Evolutionary conservation across 37 sponge, comb jelly and placozoan species (phyloP).

Genomic region (Lycopodina hypogea): DNA sequence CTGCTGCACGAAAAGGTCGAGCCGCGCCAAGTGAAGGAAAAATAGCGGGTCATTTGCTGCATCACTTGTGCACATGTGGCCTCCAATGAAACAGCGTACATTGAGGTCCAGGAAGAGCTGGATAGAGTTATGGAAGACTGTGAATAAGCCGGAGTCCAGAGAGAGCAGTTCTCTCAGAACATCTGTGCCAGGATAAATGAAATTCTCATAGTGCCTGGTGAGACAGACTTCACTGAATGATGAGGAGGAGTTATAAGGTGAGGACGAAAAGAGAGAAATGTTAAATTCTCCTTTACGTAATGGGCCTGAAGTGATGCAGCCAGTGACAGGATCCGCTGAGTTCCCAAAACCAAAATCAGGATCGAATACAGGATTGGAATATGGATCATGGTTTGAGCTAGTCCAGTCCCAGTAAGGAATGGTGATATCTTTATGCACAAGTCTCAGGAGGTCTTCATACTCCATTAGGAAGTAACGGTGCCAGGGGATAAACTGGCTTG

Average conservation of each 20-base stretch:
- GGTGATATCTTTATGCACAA: conserved; percentile 41
- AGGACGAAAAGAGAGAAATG: neutral
- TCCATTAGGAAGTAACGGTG: conserved; percentile 65
- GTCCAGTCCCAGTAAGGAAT: conserved; percentile 84
- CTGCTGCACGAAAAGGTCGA: conserved; percentile 39
- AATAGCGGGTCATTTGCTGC: conserved; percentile 65
- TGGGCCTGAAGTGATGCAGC: conserved; percentile 61
- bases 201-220: conserved; percentile 19
- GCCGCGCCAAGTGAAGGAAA: conserved; percentile 35
- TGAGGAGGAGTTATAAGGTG: neutral
- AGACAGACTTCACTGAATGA: conserved; percentile 38
- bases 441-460: conserved; percentile 70
- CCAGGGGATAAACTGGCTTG: conserved; percentile 61
- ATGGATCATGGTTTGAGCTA: conserved; percentile 20
- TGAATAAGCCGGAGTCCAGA: conserved; percentile 16
- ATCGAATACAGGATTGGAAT: conserved; percentile 45
- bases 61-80: conserved; percentile 49
- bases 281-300: conserved; percentile 45
- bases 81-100: conserved; percentile 61
- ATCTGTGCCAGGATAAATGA: neutral
- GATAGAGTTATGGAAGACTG: conserved; percentile 16
- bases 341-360: conserved; percentile 59
- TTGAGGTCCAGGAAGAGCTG: conserved; percentile 14
- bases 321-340: conserved; percentile 10
- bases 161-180: conserved; percentile 26